phyloP scores from a whole-genome alignment of 2,888 invertebrate species.

The Mellilla xanthometata region DNA sequence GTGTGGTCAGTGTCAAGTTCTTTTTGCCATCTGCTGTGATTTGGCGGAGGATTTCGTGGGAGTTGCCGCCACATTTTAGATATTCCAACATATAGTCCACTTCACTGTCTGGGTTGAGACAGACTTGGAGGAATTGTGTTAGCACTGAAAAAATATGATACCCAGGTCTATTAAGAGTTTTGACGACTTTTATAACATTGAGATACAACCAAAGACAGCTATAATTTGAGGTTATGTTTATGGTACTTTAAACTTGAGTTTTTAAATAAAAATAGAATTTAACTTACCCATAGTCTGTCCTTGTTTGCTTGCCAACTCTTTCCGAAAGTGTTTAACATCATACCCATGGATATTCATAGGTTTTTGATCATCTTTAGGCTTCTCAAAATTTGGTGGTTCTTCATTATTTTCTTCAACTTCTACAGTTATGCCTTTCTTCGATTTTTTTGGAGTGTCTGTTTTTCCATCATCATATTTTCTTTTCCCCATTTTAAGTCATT shows the following conservation, averaged over 20 bases:
- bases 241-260: background rate
- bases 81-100: conserved; percentile 84
- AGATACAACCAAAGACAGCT: too few relatives aligned
- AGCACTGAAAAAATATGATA: conserved; percentile 83
- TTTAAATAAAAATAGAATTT: background rate
- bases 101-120: conserved; percentile 70
- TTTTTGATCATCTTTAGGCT: conserved; percentile 16
- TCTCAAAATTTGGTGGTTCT: conserved; percentile 53
- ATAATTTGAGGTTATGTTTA: conserved; percentile 4
- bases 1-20: conserved; percentile 80
- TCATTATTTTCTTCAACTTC: conserved; percentile 29
- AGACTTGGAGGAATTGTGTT: conserved; percentile 84
- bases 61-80: conserved; percentile 86
- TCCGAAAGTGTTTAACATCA: conserved; percentile 83
- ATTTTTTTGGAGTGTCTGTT: conserved; percentile 43
- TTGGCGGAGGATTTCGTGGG: conserved; percentile 86
- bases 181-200: too few relatives aligned
- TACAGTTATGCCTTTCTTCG: conserved; percentile 40
- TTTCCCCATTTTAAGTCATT: conserved; percentile 56
- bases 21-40: conserved; percentile 84
- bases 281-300: conserved; percentile 81
- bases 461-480: conserved; percentile 57
- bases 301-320: conserved; percentile 73
- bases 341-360: conserved; percentile 57
- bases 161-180: too few relatives aligned